A percentile compares a stretch with the other conserved stretches of the same genome.
Evolutionary conservation across 2,113 vertebrate genomes (phyloP).

Genomic region (Proteles cristata): DNA sequence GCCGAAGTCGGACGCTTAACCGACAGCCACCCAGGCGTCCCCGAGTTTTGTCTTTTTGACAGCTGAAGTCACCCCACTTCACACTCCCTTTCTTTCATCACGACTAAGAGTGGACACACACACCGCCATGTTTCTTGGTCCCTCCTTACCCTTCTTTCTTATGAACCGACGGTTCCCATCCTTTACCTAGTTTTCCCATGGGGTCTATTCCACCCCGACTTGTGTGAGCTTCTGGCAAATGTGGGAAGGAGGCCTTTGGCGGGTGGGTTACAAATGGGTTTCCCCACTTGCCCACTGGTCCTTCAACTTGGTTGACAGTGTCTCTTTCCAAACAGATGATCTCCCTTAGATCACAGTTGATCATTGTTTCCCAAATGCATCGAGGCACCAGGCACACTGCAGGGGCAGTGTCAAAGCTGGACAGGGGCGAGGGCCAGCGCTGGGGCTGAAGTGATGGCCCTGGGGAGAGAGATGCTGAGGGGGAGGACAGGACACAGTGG

Average conservation of each 20-base stretch:
- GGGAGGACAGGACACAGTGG: rapidly evolving
- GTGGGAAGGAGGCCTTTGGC: neutral
- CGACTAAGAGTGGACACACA: neutral
- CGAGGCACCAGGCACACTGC: neutral
- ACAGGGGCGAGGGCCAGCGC: rapidly evolving
- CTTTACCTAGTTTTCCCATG: neutral
- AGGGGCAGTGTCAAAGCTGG: neutral
- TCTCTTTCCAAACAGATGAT: neutral
- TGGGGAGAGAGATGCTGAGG: neutral
- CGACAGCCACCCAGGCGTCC: no score
- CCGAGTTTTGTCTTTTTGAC: neutral
- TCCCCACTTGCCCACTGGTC: neutral
- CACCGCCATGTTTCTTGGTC: neutral
- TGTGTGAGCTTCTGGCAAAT: neutral
- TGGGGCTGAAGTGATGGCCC: neutral
- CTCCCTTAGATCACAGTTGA: neutral
- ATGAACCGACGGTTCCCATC: neutral
- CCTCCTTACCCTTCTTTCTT: neutral
- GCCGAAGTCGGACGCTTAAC: no score
- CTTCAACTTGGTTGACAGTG: neutral
- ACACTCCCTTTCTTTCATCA: neutral
- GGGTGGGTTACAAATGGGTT: rapidly evolving
- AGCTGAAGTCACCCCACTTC: neutral
- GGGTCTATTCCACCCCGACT: neutral
- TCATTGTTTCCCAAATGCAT: neutral